Conservation (phyloP, 2,888 invertebrate species). For the Aquatica leii region DNA sequence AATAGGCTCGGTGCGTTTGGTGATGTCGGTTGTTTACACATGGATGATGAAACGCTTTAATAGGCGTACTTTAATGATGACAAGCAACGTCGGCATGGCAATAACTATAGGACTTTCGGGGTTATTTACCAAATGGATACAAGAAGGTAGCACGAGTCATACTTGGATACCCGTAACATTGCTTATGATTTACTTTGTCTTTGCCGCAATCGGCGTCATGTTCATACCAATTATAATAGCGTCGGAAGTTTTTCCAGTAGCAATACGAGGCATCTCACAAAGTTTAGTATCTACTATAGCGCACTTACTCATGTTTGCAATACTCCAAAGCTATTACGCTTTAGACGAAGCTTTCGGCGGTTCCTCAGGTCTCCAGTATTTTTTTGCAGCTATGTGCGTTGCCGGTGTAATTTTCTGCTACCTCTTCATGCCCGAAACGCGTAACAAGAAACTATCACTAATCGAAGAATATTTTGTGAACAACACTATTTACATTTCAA, state of each 20-base stretch:
- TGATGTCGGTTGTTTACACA: constrained; percentile 67
- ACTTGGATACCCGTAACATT: constrained; percentile 63
- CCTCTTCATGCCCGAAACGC: constrained; percentile 61
- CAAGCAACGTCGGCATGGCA: constrained; percentile 65
- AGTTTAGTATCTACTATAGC: constrained; percentile 66
- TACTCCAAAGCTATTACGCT: constrained; percentile 63
- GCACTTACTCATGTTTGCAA: constrained; percentile 66
- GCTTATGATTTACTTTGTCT: constrained; percentile 65
- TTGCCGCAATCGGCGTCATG: constrained; percentile 67
- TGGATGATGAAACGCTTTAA: constrained; percentile 64
- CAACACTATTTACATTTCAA: constrained; percentile 45
- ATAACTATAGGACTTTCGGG: constrained; percentile 66
- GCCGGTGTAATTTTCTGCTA: constrained; percentile 56
- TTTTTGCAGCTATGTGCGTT: constrained; percentile 63
- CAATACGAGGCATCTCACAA: constrained; percentile 68
- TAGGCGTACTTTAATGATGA: constrained; percentile 64
- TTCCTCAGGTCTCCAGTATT: constrained; percentile 64
- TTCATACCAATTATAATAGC: constrained; percentile 72
- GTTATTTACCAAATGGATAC: constrained; percentile 63
- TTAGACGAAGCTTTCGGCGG: constrained; percentile 57
- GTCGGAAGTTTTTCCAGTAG: constrained; percentile 68
- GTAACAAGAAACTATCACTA: constrained; percentile 60
- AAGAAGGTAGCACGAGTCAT: constrained; percentile 53
- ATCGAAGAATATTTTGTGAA: constrained; percentile 62
- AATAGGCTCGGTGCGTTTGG: constrained; percentile 65